These are phyloP conservation scores for Triops cancriformis DNA, from an alignment of 1,140 invertebrate genomes.

Conservation along the genomic window DNA sequence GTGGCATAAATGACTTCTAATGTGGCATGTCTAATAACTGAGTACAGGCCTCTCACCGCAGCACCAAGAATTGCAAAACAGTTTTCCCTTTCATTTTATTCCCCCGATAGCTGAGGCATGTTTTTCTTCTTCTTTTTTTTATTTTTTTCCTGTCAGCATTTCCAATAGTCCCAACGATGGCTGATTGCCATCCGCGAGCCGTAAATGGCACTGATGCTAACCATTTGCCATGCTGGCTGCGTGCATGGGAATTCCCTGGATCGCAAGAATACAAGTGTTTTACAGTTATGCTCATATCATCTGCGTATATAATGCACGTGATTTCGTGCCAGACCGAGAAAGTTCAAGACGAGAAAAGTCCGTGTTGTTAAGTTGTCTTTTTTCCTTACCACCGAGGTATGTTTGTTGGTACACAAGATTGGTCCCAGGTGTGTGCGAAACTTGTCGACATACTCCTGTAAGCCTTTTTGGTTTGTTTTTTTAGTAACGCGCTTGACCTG, in stretches of 20 bases:
- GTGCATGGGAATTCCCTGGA: conserved; percentile 4
- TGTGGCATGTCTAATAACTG: conserved; percentile 5
- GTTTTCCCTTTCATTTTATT: neutral
- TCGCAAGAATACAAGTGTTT: neutral
- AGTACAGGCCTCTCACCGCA: neutral
- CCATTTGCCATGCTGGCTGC: neutral
- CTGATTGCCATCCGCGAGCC: neutral
- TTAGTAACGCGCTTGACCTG: neutral
- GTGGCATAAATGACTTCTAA: conserved; percentile 10
- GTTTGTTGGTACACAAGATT: neutral
- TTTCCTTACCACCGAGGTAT: too few relatives aligned
- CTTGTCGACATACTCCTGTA: neutral
- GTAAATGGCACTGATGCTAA: neutral
- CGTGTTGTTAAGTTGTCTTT: too few relatives aligned
- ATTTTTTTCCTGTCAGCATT: neutral
- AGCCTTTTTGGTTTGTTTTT: neutral
- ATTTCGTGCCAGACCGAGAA: neutral
- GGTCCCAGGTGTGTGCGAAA: neutral
- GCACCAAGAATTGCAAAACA: neutral
- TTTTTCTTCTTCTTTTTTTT: neutral
- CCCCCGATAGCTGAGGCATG: neutral
- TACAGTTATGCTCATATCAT: conserved; percentile 11
- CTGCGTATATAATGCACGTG: conserved; percentile 5
- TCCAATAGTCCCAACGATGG: neutral
- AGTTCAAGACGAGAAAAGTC: neutral